Evolutionary conservation across 1,140 invertebrate species (phyloP), one percentile per base, ranked within the genome.

Genomic region (Zaprionus camerounensis): DNA sequence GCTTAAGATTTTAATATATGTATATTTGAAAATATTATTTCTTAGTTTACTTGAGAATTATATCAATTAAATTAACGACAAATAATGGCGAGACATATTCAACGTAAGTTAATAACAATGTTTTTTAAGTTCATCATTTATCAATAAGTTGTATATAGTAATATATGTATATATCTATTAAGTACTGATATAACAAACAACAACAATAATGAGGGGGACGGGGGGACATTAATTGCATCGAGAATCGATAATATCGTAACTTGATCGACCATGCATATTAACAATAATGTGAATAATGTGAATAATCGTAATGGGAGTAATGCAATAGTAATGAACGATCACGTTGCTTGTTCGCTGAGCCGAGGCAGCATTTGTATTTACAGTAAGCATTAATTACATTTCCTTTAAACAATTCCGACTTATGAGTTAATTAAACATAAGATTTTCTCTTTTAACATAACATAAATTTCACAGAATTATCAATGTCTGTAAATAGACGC

Each of bases 141-240:
- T 55, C 20, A 12, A 51, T 38, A 53, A 65, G 22, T 64, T 67
- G 26, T 41, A 68, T 28, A 58, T 38, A 20, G 15, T 64, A 59
- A 44, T 34, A 20, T 34, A 46, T 67, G 12, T 56, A 59, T 71
- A 66, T 62, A 69, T 49, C 5, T 78, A 65, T 82, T 90, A 85
- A 90, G 85, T 90, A 90, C 85, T 85, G 76, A 79, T 81, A 85
- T 88, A 90, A 91, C 81, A 85, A 90, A 90, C 79, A 90, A 90
- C 85, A 88, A 90, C 81, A 88, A 72, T 90, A 61, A 75, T 63
- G 44, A 69, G 51, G 31, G 31, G 31, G 7, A 7, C 2, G 28
- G 31, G 57, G 71, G 71, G 70, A 80, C 76, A 82, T 72, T 70
- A 74, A 64, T 84, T 73, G 58, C 77, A 88, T 57, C 24, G 17